Conservation (phyloP, 37 sponge, comb jelly and placozoan species). For the Spongilla lacustris region DNA sequence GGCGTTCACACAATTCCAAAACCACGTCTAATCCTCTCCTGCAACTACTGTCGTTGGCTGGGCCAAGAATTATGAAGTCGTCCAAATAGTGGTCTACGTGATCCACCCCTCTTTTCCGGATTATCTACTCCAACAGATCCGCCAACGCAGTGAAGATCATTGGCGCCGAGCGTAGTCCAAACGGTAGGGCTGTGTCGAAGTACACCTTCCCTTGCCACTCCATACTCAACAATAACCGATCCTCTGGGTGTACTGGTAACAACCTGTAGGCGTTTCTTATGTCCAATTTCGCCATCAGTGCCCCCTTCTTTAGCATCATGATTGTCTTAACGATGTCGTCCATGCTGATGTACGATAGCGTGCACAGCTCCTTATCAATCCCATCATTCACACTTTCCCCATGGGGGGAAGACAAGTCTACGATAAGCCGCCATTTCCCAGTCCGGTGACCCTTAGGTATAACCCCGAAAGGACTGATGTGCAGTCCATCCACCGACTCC, state of each 20-base stretch:
- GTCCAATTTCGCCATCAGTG: conserved; percentile 23
- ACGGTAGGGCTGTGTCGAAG: conserved; percentile 13
- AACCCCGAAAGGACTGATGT: conserved; percentile 23
- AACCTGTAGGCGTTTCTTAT: conserved; percentile 10
- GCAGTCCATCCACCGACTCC: not conserved
- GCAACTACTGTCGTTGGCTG: not conserved
- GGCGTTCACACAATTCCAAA: not conserved
- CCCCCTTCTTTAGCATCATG: not conserved
- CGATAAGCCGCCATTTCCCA: conserved; percentile 24
- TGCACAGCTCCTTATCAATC: not conserved
- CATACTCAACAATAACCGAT: not conserved
- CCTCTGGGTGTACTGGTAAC: conserved; percentile 5
- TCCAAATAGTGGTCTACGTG: conserved; percentile 29
- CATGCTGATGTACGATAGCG: conserved; percentile 21
- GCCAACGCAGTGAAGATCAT: conserved; percentile 44
- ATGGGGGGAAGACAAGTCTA: conserved; percentile 8
- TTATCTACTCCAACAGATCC: conserved; percentile 16
- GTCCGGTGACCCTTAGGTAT: conserved; percentile 29
- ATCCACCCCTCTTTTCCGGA: conserved; percentile 2
- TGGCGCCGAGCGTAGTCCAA: conserved; percentile 37
- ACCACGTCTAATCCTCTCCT: not conserved
- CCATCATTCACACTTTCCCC: conserved; percentile 34
- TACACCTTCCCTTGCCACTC: not conserved
- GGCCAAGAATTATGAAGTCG: conserved; percentile 19
- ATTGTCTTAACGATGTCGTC: not conserved